Base-by-base conservation (phyloP, 2,797 vertebrate species). In the Champsocephalus gunnari region DNA sequence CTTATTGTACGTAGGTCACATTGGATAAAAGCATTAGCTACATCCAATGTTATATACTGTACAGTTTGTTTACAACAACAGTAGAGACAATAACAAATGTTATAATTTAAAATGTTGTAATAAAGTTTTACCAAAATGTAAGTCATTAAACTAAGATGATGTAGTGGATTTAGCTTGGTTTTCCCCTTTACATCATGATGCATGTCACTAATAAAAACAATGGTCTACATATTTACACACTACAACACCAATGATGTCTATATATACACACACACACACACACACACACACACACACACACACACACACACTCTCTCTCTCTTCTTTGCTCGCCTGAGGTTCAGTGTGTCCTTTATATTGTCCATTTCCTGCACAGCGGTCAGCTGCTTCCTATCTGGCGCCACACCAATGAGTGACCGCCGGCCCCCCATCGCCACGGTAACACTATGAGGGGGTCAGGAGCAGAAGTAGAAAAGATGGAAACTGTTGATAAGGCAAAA, bases 311-410 rank as follows among this genome's bases (percentile, higher is more conserved):
- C 34, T 8, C 47, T 10, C 78, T 28, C 61, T 47, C 84, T 60
- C 19, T 69, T 75, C 73, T 79, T 69, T 62, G 57, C 55, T 71
- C 13, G 73, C 66, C 71, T 28, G 59, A 58, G 67, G 69, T 80
- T 78, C 58, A 66, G 59, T 56, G 63, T 87, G 90, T 88, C 82
- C 80, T 86, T 91, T 81, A 84, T 81, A 84, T 90, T 90, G 86
- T 89, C 83, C 71, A 75, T 87, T 95, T 96, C 95, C 95, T 94
- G 88, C 90, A 79, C 90, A 92, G 90, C 89, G 90, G 91, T 95
- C 94, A 95, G 93, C 93, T 95, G 93, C 89, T 93, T 93, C 91
- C 94, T 92, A 79, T 84, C 87, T 92, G 92, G 92, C 94, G 89
- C 94, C 93, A 93, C 90, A 93, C 90, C 92, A 96, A 92, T 88